Evolutionary conservation across 1,140 invertebrate species (phyloP).

Genomic region (Polyergus mexicanus): DNA sequence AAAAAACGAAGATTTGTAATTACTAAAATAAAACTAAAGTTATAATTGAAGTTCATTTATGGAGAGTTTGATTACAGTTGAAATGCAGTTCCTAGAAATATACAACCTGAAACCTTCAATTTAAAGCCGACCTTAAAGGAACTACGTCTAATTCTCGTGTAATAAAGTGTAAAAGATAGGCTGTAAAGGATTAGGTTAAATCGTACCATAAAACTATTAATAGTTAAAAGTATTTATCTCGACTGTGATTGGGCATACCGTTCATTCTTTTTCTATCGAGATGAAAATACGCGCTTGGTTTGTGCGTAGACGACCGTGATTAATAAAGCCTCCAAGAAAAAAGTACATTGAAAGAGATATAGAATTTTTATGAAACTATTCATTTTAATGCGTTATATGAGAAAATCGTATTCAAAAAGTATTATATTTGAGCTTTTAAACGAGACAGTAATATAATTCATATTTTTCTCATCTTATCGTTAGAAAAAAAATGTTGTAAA

Average conservation of each 20-base stretch:
- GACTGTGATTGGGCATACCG: constrained; percentile 61
- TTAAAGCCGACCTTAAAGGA: not conserved
- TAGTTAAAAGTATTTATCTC: constrained; percentile 76
- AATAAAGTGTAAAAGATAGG: constrained; percentile 43
- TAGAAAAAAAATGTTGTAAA: not conserved
- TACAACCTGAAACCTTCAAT: not conserved
- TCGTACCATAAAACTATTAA: constrained; percentile 19
- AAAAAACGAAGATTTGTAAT: not conserved
- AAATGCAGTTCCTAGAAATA: not conserved
- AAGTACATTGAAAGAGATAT: not conserved
- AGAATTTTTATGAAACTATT: not conserved
- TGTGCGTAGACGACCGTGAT: not conserved
- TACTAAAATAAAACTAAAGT: not conserved
- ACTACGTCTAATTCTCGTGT: not conserved
- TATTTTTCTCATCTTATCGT: not conserved
- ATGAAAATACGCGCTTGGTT: not conserved
- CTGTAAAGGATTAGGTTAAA: constrained; percentile 31
- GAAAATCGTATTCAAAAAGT: not conserved
- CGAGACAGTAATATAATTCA: not conserved
- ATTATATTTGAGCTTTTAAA: not conserved
- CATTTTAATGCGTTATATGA: not conserved
- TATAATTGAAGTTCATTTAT: not conserved
- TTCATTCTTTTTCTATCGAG: not conserved
- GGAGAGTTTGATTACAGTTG: not conserved
- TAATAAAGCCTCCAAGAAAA: not conserved